Percentiles rank a stretch among this genome's conserved stretches.
Conservation (phyloP, 2,888 invertebrate genomes). For the Oegoconia quadripuncta region DNA sequence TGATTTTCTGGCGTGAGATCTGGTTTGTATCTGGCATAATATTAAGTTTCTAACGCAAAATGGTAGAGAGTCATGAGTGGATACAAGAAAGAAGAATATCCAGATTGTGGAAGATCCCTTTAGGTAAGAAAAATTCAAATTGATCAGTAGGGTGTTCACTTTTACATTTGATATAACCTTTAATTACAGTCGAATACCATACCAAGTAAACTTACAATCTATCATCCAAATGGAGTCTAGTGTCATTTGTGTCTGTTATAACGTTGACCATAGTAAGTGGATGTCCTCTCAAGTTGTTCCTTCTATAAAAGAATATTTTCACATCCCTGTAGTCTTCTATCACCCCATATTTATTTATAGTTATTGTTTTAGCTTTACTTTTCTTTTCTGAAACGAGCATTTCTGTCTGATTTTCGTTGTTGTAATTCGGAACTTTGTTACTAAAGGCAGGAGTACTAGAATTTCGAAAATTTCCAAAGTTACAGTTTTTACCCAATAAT, state of each 20-base stretch:
- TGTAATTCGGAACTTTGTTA: too few species aligned
- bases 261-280: conserved; percentile 56
- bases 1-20: too few species aligned
- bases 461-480: neutral
- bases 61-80: too few species aligned
- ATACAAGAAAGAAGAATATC: too few species aligned
- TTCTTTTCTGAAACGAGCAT: neutral
- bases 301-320: conserved; percentile 41
- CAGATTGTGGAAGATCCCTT: too few species aligned
- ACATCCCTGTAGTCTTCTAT: conserved; percentile 47
- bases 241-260: conserved; percentile 61
- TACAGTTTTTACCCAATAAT: conserved; percentile 3
- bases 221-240: conserved; percentile 55
- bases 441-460: neutral
- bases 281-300: conserved; percentile 45
- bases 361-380: conserved; percentile 4
- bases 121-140: too few species aligned
- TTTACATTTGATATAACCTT: too few species aligned
- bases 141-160: too few species aligned
- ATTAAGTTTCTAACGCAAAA: too few species aligned
- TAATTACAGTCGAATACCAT: neutral
- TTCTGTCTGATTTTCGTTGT: neutral
- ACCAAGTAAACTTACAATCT: conserved; percentile 49
- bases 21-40: too few species aligned
- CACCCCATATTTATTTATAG: conserved; percentile 32